These are phyloP conservation scores for Platycheirus albimanus DNA, from an alignment of 2,888 invertebrate genomes.

Conservation along the genomic window DNA sequence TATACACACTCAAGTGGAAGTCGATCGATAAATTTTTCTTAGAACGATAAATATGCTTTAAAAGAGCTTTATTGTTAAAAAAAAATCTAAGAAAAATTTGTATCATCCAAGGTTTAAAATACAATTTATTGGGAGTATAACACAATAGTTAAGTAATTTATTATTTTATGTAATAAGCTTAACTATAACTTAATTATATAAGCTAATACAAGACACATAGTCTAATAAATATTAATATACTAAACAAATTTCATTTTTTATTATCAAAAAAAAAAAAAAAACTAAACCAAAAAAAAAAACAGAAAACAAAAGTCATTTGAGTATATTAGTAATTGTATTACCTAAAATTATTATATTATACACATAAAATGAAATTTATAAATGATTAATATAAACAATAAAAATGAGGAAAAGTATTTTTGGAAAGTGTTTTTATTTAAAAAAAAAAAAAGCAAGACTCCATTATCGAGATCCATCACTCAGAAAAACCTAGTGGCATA, in stretches of 20 bases:
- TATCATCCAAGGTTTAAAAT: constrained; percentile 24
- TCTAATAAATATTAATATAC: constrained; percentile 67
- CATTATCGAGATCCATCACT: no score
- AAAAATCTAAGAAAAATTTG: constrained; percentile 29
- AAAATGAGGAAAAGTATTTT: constrained; percentile 62
- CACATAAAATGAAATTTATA: constrained; percentile 73
- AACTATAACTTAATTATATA: constrained; percentile 58
- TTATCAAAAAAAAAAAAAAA: constrained; percentile 55
- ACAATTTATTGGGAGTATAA: constrained; percentile 37
- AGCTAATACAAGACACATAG: constrained; percentile 67
- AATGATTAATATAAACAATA: constrained; percentile 73
- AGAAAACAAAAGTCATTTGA: constrained; percentile 46
- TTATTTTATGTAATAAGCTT: constrained; percentile 63
- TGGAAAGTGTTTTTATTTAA: not conserved
- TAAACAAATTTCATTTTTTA: constrained; percentile 73
- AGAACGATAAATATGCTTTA: not conserved
- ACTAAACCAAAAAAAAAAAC: no score
- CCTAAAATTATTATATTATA: constrained; percentile 73
- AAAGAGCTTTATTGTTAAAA: not conserved
- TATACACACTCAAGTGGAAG: constrained; percentile 19
- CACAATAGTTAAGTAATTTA: constrained; percentile 48
- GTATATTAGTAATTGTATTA: constrained; percentile 73
- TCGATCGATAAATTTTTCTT: constrained; percentile 26
- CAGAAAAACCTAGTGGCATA: no score
- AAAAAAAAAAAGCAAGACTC: no score